These are phyloP conservation scores for Alentia gelatinosa DNA, from an alignment of 2,888 invertebrate genomes.

Conservation along the genomic window DNA sequence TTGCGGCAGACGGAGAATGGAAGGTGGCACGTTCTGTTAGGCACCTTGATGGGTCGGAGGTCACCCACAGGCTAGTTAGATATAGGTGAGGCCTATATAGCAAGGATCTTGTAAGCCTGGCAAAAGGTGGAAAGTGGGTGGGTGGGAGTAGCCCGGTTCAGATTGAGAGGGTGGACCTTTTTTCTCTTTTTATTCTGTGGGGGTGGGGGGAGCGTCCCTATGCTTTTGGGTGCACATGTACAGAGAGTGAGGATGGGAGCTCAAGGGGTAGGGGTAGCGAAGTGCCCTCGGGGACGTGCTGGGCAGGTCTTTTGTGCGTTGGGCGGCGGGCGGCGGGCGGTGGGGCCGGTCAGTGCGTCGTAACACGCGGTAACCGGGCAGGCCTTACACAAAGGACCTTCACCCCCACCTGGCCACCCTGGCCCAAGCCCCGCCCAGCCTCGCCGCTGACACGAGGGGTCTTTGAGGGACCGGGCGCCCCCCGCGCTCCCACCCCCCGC, in stretches of 20 bases:
- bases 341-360: constrained; percentile 33
- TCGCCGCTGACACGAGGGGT: not conserved
- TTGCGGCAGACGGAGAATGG: too few species aligned
- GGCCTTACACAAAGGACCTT: not conserved
- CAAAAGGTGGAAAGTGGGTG: too few species aligned
- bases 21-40: too few species aligned
- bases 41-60: too few species aligned
- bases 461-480: not conserved
- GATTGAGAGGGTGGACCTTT: too few species aligned
- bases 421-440: not conserved
- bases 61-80: too few species aligned
- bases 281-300: not conserved
- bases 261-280: not conserved
- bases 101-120: too few species aligned
- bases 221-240: too few species aligned
- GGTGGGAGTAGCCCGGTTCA: too few species aligned
- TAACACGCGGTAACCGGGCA: constrained; percentile 35
- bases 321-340: not conserved
- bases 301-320: not conserved
- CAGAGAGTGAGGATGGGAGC: too few species aligned
- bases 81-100: too few species aligned
- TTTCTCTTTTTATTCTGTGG: too few species aligned
- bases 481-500: not conserved
- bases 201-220: not conserved
- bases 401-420: not conserved